Base-by-base conservation (phyloP, 2,888 invertebrate genomes). In the Serrognathus titanus region DNA sequence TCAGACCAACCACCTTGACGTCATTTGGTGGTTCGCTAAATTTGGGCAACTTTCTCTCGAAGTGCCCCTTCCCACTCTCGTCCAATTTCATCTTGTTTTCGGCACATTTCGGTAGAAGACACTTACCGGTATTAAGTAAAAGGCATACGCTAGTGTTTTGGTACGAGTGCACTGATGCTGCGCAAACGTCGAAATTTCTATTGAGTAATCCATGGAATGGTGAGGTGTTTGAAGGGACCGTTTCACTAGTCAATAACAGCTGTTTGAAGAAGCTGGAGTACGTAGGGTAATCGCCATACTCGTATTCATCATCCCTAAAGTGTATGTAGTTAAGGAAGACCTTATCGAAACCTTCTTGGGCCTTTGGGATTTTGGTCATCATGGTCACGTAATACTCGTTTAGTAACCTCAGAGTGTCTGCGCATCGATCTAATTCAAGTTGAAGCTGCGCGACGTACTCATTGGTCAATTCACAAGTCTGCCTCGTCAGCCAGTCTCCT, bases 401-500 rank as follows among this genome's bases (percentile, higher is more conserved):
- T 3, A 81, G 45, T 5, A 82, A 63, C 47, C 75, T 75, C 11
- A 78, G 48, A 4, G 77, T 77, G 57, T 78, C 76, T 13, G 76
- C 73, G 75, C 79, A 76, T 47, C 86, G 78, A 66, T 86, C 85
- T 8, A 84, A 49, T 75, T 88, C 87, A n/a, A 81, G 67, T 70
- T 86, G 85, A 75, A 85, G 77, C 46, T 81, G 80, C 1, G 79
- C 80, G 45, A 82, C 76, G 62, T 81, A 85, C 31, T 81, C 77
- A 65, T 86, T 85, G 1, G 76, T 75, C 64, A 86, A 74, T 47
- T 81, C 75, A 11, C 79, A 78, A 5, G 84, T 69, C 67, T 85
- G 82, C 57, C 78, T 78, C 60, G 80, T 73, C 1, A 82, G 70
- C 87, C 86, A 87, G 59, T 83, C 80, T 55, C 85, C 81, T 50